These are phyloP conservation scores for Heliocidaris tuberculata DNA, from an alignment of 35 echinoderm and acorn worm genomes.

Conservation along the genomic window DNA sequence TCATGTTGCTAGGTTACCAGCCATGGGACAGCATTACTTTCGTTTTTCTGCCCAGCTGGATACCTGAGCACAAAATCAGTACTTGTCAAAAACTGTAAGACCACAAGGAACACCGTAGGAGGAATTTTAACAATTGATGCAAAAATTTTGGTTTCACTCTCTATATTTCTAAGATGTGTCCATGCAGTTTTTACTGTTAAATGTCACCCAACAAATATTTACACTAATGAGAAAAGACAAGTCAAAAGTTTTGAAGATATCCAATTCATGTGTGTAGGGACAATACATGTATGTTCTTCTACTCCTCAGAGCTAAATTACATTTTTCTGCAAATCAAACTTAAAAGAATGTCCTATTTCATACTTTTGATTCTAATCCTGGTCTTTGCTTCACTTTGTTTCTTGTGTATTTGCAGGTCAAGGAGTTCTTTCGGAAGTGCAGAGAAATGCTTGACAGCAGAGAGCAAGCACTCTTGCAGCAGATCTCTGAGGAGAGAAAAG, in stretches of 20 bases:
- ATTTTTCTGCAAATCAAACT: neutral
- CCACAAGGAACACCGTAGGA: no score
- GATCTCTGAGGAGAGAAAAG: conserved; percentile 10
- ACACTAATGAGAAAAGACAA: no score
- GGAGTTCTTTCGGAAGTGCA: conserved; percentile 34
- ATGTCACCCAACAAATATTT: no score
- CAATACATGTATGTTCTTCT: neutral
- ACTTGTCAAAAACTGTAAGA: neutral
- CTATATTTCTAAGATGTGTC: neutral
- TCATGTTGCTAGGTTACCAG: neutral
- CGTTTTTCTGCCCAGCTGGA: neutral
- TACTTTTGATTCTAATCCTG: neutral
- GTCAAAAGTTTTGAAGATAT: no score
- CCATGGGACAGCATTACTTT: neutral
- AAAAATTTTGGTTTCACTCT: neutral
- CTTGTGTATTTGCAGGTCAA: neutral
- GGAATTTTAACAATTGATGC: no score
- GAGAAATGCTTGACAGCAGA: conserved; percentile 43
- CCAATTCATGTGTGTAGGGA: neutral
- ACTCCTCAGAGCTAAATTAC: neutral
- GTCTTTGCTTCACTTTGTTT: neutral
- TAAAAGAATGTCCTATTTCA: neutral
- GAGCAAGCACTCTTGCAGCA: conserved; percentile 33
- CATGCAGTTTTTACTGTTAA: no score
- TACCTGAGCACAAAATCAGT: neutral